phyloP scores from a whole-genome alignment of 2,113 vertebrate species.

The Peromyscus californicus region DNA sequence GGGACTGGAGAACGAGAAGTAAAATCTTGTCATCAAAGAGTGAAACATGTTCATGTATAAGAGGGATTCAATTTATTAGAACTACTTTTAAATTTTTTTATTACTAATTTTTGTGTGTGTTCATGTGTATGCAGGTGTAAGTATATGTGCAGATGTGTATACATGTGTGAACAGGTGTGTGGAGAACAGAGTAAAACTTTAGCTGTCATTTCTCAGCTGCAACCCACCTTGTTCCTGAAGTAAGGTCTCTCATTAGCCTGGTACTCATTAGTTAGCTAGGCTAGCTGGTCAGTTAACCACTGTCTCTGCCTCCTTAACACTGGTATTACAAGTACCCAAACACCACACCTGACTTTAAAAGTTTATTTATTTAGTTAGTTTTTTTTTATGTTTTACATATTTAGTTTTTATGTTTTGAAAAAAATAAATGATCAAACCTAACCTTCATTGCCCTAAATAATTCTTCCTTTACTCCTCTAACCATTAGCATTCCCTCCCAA shows the following conservation, averaged over 20 bases:
- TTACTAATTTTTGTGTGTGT: background rate
- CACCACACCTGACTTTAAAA: background rate
- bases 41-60: background rate
- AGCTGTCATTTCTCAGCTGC: background rate
- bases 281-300: background rate
- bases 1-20: background rate
- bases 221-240: background rate
- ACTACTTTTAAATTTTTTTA: background rate
- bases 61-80: background rate
- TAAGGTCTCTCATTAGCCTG: background rate
- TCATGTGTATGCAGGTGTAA: background rate
- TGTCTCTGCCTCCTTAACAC: background rate
- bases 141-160: background rate
- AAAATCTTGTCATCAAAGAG: background rate
- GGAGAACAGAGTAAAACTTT: background rate
- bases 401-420: background rate
- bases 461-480: too few species aligned
- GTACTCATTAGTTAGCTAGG: background rate
- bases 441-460: background rate
- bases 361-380: background rate
- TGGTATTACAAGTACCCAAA: background rate
- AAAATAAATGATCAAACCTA: background rate
- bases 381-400: background rate
- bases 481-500: background rate
- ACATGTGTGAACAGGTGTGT: background rate